Percentiles rank a stretch among this genome's conserved stretches.
phyloP scores from a whole-genome alignment of 2,888 invertebrate species.

The Xestia ashworthii region DNA sequence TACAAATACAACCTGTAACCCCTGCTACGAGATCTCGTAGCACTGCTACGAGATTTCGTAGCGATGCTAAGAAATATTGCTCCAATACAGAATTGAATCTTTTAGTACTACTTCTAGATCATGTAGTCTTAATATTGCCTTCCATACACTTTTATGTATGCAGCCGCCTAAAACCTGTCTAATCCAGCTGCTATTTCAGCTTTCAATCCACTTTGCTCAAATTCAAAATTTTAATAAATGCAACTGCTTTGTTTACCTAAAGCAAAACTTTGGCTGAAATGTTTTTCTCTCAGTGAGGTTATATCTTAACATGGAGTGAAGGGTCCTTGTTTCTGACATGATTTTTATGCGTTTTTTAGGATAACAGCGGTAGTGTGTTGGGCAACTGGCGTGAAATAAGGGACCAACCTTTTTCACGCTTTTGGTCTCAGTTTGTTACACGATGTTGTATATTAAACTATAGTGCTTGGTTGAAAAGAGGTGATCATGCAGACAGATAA shows the following conservation, averaged over 20 bases:
- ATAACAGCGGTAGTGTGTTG: constrained; percentile 61
- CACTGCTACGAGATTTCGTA: constrained; percentile 44
- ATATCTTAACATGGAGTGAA: constrained; percentile 41
- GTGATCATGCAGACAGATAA: constrained; percentile 25
- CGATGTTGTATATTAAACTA: constrained; percentile 59
- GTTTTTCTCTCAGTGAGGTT: constrained; percentile 38
- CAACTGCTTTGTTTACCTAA: constrained; percentile 17
- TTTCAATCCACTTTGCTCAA: constrained; percentile 25
- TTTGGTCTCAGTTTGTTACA: constrained; percentile 67
- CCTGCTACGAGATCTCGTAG: constrained; percentile 25
- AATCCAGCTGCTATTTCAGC: constrained; percentile 28
- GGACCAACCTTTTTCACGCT: constrained; percentile 72
- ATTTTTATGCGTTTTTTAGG: constrained; percentile 63
- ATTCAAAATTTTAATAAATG: constrained; percentile 38
- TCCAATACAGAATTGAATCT: constrained; percentile 19
- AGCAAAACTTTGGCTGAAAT: constrained; percentile 10
- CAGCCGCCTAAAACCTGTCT: constrained; percentile 10
- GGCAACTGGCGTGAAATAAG: constrained; percentile 79
- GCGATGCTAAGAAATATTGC: constrained; percentile 46
- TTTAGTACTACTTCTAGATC: constrained; percentile 13
- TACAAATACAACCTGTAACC: constrained; percentile 17
- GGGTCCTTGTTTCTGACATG: constrained; percentile 55
- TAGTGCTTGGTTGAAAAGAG: constrained; percentile 28
- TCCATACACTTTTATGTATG: neutral
- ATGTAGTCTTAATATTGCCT: neutral